These are phyloP conservation scores for Centropus unirufus DNA, from an alignment of 2,113 vertebrate species.

Conservation along the genomic window DNA sequence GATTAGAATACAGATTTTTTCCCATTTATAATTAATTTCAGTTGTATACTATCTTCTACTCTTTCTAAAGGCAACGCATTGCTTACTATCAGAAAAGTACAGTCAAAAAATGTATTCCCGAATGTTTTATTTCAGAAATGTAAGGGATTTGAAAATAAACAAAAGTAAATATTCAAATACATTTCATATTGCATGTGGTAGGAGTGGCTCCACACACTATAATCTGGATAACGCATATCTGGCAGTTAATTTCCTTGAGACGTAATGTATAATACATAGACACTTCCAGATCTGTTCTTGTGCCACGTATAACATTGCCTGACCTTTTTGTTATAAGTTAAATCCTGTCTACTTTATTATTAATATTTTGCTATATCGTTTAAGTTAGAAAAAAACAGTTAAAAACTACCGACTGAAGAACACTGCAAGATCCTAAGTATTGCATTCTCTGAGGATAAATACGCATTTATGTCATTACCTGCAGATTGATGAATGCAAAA, in stretches of 20 bases:
- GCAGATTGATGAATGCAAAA: conserved; percentile 34
- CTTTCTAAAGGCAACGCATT: neutral
- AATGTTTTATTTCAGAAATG: conserved; percentile 34
- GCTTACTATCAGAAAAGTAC: neutral
- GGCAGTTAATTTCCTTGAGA: conserved; percentile 31
- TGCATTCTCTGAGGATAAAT: conserved; percentile 24
- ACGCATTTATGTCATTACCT: neutral
- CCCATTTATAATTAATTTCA: neutral
- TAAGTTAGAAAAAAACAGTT: conserved; percentile 11
- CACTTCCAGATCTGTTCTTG: neutral
- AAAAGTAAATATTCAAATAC: conserved; percentile 11
- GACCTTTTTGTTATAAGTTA: neutral
- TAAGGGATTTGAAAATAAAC: conserved; percentile 7
- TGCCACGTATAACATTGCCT: neutral
- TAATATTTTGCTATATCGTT: conserved; percentile 5
- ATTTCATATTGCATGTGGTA: conserved; percentile 21
- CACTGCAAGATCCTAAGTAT: conserved; percentile 20
- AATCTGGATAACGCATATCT: conserved; percentile 36
- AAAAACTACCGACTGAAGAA: conserved; percentile 17
- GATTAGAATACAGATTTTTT: neutral
- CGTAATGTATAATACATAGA: neutral
- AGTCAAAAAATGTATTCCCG: conserved; percentile 10
- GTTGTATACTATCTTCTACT: neutral
- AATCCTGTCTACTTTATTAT: neutral
- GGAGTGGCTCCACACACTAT: conserved; percentile 19